Evolutionary conservation across 2,888 invertebrate genomes (phyloP).

Genomic region (Mythimna albipuncta): DNA sequence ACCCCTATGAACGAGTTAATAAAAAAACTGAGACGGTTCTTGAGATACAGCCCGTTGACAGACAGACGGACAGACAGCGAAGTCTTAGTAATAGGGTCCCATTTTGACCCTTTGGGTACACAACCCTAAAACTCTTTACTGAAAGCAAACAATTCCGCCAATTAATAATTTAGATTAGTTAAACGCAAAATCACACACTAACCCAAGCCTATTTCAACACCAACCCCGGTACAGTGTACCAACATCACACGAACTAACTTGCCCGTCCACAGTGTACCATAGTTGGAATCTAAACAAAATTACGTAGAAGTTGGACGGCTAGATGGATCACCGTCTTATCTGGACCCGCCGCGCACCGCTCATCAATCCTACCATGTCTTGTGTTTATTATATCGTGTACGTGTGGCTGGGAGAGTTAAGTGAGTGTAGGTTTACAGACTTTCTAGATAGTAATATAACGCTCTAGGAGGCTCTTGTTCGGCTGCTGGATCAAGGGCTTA

Average conservation of each 20-base stretch:
- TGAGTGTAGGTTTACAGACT: background rate
- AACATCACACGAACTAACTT: constrained; percentile 16
- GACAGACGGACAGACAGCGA: no score
- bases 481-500: no score
- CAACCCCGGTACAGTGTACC: background rate
- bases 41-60: no score
- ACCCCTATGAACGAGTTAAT: no score
- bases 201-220: background rate
- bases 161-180: background rate
- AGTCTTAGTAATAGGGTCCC: no score
- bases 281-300: constrained; percentile 58
- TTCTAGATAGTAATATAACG: constrained; percentile 1
- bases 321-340: constrained; percentile 63
- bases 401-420: background rate
- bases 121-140: no score
- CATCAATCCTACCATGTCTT: constrained; percentile 57
- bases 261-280: background rate
- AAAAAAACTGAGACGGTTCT: no score
- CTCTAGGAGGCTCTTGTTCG: no score
- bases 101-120: no score
- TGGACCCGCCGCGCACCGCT: constrained; percentile 32
- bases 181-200: background rate
- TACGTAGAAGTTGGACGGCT: constrained; percentile 51
- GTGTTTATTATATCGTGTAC: constrained; percentile 49
- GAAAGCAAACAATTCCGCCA: no score